A percentile compares a stretch with the other conserved stretches of the same genome.
phyloP scores from a whole-genome alignment of 53 echinoderm and acorn worm species.

The Mesocentrotus franciscanus region DNA sequence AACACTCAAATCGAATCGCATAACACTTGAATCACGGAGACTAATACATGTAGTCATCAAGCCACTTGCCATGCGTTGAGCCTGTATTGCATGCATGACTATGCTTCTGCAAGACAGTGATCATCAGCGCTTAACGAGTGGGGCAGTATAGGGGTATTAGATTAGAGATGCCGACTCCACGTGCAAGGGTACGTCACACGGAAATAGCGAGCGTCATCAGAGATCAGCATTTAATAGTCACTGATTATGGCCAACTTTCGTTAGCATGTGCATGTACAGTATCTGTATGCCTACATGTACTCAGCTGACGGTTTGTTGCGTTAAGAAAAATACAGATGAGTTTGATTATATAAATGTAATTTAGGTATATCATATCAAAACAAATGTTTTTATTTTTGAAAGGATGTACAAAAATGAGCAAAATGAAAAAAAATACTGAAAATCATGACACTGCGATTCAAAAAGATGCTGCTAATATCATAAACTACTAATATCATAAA shows the following conservation, averaged over 20 bases:
- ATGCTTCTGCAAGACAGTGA: background rate
- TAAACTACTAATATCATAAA: no score
- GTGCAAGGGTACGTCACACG: slow-evolving; percentile 2
- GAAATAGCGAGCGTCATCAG: background rate
- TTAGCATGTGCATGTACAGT: background rate
- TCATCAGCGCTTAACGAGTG: slow-evolving; percentile 37
- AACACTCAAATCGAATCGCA: background rate
- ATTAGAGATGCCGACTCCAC: background rate
- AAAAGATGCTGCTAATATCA: no score
- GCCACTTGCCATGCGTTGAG: background rate
- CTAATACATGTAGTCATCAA: slow-evolving; percentile 7
- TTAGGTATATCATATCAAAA: no score
- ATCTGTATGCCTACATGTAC: background rate
- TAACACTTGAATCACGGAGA: background rate
- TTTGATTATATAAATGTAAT: no score
- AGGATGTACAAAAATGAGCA: no score
- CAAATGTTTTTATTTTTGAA: no score
- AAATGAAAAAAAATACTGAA: no score
- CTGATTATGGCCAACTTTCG: background rate
- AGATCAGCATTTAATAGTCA: background rate
- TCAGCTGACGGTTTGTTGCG: no score
- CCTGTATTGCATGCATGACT: slow-evolving; percentile 32
- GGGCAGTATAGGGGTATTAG: slow-evolving; percentile 20
- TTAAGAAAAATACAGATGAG: no score
- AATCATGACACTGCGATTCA: no score